Conservation (phyloP, 2,888 invertebrate species). For the Idaea straminata region DNA sequence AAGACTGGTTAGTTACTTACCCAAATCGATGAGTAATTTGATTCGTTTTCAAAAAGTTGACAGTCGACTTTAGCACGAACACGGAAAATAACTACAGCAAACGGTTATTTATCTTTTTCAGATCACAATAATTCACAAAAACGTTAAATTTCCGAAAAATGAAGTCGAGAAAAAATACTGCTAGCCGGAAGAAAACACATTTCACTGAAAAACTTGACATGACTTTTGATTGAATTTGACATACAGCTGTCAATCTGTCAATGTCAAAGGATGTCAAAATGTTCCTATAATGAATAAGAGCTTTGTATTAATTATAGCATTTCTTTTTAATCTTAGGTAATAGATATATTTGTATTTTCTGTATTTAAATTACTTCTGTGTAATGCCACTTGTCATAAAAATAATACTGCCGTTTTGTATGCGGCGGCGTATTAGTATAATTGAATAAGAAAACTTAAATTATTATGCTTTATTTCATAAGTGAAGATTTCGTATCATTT, state of each 20-base stretch:
- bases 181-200: neutral
- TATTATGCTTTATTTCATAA: too few relatives aligned
- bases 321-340: neutral
- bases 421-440: too few relatives aligned
- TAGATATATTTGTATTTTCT: too few relatives aligned
- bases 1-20: neutral
- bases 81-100: neutral
- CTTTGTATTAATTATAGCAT: neutral
- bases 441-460: too few relatives aligned
- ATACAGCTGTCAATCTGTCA: neutral
- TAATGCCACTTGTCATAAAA: too few relatives aligned
- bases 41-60: neutral
- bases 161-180: neutral
- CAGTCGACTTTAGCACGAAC: neutral
- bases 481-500: too few relatives aligned
- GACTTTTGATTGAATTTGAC: neutral
- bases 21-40: neutral
- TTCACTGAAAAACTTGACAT: neutral
- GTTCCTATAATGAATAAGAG: neutral
- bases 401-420: too few relatives aligned
- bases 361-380: too few relatives aligned
- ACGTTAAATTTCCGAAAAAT: neutral
- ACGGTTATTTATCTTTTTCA: neutral
- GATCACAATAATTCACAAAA: neutral
- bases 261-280: neutral